Conservation (phyloP, 2,113 vertebrate species). For the Gymnogyps californianus region DNA sequence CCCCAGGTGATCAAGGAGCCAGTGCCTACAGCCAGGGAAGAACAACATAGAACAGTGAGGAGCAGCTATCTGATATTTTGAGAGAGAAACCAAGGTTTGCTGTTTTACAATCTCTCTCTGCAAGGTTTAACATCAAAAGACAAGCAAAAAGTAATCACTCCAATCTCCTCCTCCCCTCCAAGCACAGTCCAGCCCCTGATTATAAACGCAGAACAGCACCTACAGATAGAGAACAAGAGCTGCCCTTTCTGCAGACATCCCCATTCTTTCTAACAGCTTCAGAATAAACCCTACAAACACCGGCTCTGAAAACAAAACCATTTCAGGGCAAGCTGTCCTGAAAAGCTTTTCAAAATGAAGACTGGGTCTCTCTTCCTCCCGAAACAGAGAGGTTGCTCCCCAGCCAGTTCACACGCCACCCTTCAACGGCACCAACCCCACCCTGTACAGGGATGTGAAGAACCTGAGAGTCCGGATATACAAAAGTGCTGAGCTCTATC, state of each 20-base stretch:
- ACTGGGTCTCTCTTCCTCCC: not conserved
- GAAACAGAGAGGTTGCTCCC: not conserved
- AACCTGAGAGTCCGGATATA: not conserved
- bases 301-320: not conserved
- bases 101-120: not conserved
- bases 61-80: not conserved
- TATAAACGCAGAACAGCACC: not conserved
- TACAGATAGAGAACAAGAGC: not conserved
- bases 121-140: not conserved
- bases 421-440: not conserved
- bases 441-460: not conserved
- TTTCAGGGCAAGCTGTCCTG: not conserved
- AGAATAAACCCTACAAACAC: not conserved
- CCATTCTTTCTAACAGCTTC: not conserved
- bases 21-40: not conserved
- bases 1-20: not conserved
- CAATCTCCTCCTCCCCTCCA: not conserved
- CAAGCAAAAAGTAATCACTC: not conserved
- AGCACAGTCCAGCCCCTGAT: not conserved
- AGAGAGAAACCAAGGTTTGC: not conserved
- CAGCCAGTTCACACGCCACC: not conserved
- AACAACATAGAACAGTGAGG: not conserved
- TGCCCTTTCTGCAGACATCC: not conserved
- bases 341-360: not conserved
- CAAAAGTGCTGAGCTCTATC: not conserved